Conservation (phyloP, 1,140 invertebrate species). For the Papilio polyxenes region DNA sequence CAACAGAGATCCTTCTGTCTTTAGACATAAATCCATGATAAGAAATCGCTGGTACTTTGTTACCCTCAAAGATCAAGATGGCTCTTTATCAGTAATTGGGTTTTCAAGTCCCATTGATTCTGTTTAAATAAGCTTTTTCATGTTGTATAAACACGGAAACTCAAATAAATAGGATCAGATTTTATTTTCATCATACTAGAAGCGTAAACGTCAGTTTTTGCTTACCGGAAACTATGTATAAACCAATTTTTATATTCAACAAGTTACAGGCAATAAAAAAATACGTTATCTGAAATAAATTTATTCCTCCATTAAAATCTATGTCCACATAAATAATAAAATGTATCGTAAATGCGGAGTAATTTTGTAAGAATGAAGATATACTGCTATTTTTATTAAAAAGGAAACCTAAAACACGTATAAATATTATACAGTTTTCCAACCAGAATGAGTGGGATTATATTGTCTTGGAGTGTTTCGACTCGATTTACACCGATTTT, state of each 20-base stretch:
- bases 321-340: conserved; percentile 24
- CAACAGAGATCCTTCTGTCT: not conserved
- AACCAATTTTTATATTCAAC: not conserved
- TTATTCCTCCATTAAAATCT: conserved; percentile 13
- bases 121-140: not conserved
- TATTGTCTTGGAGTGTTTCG: too few species aligned
- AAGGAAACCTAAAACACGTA: not conserved
- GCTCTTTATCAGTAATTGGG: not conserved
- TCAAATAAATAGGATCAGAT: not conserved
- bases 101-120: not conserved
- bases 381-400: conserved; percentile 18
- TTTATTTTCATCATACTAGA: not conserved
- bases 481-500: too few species aligned
- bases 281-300: not conserved
- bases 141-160: not conserved
- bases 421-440: too few species aligned
- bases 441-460: too few species aligned
- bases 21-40: conserved; percentile 16
- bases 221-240: not conserved
- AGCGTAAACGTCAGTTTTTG: not conserved
- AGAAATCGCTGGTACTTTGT: not conserved
- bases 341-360: not conserved
- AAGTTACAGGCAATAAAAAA: conserved; percentile 1
- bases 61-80: not conserved
- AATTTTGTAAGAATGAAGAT: conserved; percentile 4